A percentile compares a stretch with the other conserved stretches of the same genome.
These are phyloP conservation scores for Phainopepla nitens DNA, from an alignment of 2,113 vertebrate species.

Conservation along the genomic window DNA sequence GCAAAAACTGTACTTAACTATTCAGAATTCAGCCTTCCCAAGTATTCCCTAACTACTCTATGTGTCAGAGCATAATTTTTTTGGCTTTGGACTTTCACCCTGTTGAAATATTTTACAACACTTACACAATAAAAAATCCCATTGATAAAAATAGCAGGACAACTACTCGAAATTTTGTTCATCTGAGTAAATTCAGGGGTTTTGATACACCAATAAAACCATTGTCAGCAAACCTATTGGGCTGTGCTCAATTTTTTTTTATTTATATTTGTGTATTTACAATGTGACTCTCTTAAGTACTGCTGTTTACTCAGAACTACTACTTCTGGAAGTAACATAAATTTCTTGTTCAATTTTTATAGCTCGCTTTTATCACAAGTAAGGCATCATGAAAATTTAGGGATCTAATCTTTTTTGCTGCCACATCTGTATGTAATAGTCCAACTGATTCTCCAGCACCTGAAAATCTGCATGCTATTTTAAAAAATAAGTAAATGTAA, in stretches of 20 bases:
- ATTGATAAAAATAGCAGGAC: neutral
- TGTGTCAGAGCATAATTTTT: neutral
- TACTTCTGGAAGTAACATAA: neutral
- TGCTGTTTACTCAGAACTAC: neutral
- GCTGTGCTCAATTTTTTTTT: neutral
- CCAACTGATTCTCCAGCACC: neutral
- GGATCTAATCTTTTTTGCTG: neutral
- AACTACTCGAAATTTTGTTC: neutral
- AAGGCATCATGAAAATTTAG: neutral
- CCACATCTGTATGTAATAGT: neutral
- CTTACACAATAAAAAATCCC: neutral
- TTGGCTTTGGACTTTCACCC: neutral
- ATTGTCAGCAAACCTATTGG: neutral
- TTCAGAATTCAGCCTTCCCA: neutral
- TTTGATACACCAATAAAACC: neutral
- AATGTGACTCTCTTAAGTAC: neutral
- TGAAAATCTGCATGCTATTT: neutral
- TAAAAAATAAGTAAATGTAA: neutral
- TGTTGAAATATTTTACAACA: neutral
- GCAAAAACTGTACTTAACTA: neutral
- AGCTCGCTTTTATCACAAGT: neutral
- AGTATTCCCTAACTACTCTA: neutral
- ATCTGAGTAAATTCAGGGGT: neutral
- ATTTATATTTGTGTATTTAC: neutral
- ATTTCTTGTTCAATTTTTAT: neutral